phyloP scores from a whole-genome alignment of 2,113 vertebrate genomes.

The Heteronetta atricapilla region DNA sequence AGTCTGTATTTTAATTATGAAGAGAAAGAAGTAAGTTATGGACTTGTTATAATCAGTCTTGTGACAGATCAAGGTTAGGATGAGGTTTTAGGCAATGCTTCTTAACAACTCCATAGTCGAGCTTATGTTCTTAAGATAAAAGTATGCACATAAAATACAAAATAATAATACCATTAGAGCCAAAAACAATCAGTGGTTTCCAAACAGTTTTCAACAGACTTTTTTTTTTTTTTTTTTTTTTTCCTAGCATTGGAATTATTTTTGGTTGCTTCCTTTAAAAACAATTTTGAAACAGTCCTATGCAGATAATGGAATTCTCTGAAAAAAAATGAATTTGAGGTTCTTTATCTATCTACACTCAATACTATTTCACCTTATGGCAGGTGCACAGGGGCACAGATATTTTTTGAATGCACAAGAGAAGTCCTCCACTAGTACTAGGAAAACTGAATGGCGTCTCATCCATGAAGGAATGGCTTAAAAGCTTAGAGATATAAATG shows the following conservation, averaged over 20 bases:
- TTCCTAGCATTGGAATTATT: background rate
- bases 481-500: background rate
- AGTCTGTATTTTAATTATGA: background rate
- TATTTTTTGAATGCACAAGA: background rate
- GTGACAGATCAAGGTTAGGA: background rate
- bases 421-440: background rate
- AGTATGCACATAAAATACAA: background rate
- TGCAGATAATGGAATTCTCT: background rate
- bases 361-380: background rate
- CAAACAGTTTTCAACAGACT: background rate
- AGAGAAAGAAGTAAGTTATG: background rate
- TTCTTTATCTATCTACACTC: background rate
- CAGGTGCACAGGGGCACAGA: background rate
- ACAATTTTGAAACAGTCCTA: background rate
- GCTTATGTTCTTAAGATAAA: background rate
- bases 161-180: background rate
- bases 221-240: background rate
- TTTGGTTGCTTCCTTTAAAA: background rate
- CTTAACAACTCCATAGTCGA: background rate
- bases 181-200: background rate
- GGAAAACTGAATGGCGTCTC: background rate
- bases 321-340: conserved; percentile 8
- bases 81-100: background rate
- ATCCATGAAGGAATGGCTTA: background rate
- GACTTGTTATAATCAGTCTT: background rate